These are phyloP conservation scores for Chrysemys picta DNA, from an alignment of 2,113 vertebrate genomes.

Conservation along the genomic window DNA sequence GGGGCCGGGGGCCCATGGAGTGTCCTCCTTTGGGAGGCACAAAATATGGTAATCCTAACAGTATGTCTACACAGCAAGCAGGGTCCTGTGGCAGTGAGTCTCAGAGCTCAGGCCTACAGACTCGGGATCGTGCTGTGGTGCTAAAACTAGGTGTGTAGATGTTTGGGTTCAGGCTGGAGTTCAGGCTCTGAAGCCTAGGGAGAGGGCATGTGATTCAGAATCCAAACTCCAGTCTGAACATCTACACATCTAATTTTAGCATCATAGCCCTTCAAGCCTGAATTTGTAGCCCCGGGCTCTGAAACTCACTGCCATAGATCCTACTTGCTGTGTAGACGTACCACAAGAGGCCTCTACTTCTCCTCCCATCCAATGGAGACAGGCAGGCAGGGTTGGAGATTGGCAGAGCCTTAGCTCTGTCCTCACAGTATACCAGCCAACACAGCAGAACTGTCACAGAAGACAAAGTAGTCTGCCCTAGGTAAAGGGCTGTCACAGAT, in stretches of 20 bases:
- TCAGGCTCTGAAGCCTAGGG: too few relatives aligned
- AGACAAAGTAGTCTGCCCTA: background rate
- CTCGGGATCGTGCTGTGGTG: background rate
- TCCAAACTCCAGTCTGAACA: too few relatives aligned
- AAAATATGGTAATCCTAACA: too few relatives aligned
- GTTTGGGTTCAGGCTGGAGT: background rate
- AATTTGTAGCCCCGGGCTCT: too few relatives aligned
- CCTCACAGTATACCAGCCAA: background rate
- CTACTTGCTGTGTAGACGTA: too few relatives aligned
- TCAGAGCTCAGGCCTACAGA: background rate
- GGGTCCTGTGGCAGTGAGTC: background rate
- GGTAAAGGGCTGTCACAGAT: background rate
- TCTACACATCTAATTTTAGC: too few relatives aligned
- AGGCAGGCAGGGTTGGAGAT: background rate
- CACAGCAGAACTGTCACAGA: fast-evolving
- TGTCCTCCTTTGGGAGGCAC: too few relatives aligned
- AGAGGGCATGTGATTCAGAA: too few relatives aligned
- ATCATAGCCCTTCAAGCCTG: too few relatives aligned
- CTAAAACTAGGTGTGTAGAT: background rate
- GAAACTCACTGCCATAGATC: too few relatives aligned
- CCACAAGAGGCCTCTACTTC: background rate
- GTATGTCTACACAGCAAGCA: background rate
- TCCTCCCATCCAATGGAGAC: too few relatives aligned
- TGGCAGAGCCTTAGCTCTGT: background rate
- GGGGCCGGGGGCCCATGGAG: too few relatives aligned